phyloP scores from a whole-genome alignment of 2,888 invertebrate genomes.

The Acanthosepion lycidas region DNA sequence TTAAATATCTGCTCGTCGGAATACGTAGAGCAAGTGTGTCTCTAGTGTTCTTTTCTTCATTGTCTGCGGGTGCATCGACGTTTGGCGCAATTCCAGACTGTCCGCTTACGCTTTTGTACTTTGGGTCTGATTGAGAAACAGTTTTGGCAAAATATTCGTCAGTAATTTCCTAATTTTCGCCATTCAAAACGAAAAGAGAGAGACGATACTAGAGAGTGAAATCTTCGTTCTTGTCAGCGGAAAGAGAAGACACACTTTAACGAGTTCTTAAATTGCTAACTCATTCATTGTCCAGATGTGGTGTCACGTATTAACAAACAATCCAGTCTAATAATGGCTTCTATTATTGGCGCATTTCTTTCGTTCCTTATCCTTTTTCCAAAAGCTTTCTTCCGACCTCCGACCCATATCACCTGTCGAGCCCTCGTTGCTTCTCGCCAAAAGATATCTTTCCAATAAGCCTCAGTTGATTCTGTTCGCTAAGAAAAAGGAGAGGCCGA shows the following conservation, averaged over 20 bases:
- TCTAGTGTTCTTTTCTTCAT: background rate
- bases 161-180: conserved; percentile 33
- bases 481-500: background rate
- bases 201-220: background rate
- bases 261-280: background rate
- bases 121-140: background rate
- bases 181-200: background rate
- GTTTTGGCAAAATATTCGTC: background rate
- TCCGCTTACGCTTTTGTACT: background rate
- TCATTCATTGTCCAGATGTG: background rate
- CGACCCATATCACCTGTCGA: background rate
- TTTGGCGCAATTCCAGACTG: background rate
- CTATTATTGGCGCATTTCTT: background rate
- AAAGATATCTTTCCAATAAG: background rate
- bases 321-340: background rate
- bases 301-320: background rate
- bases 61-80: background rate
- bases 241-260: background rate
- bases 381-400: background rate
- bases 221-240: background rate
- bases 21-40: background rate
- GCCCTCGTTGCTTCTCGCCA: background rate
- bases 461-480: no score
- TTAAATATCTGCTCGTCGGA: background rate
- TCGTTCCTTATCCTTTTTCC: background rate